These are phyloP conservation scores for Drosophila nigricruria DNA, from an alignment of 2,888 invertebrate species.

Conservation along the genomic window DNA sequence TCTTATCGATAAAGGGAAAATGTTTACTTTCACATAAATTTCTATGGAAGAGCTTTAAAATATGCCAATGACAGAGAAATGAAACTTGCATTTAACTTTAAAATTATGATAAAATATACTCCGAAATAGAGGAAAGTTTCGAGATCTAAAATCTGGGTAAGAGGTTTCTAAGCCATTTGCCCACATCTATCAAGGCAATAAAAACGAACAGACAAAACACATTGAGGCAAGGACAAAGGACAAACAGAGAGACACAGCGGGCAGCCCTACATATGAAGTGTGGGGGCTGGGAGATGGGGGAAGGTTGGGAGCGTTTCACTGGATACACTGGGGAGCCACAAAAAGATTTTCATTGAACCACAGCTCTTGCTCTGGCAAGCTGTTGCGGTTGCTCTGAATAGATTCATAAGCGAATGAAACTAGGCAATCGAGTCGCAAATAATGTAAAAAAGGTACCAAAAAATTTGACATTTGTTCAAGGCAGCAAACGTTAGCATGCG, in stretches of 20 bases:
- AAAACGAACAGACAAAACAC: constrained; percentile 2
- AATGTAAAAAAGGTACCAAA: constrained; percentile 15
- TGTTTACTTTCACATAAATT: background rate
- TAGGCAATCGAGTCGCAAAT: constrained; percentile 23
- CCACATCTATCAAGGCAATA: constrained; percentile 9
- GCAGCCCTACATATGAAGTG: background rate
- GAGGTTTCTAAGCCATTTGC: background rate
- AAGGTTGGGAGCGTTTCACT: background rate
- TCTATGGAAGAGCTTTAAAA: background rate
- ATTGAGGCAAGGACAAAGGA: background rate
- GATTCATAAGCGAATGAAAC: constrained; percentile 52
- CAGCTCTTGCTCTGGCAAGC: constrained; percentile 1
- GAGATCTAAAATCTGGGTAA: background rate
- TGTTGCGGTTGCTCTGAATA: constrained; percentile 45
- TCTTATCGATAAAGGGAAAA: background rate
- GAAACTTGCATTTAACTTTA: background rate
- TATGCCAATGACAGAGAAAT: background rate
- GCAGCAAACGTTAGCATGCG: background rate
- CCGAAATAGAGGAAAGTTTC: background rate
- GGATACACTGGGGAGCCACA: constrained; percentile 15
- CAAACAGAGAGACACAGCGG: constrained; percentile 1
- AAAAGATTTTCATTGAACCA: constrained; percentile 46
- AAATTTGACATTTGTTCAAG: constrained; percentile 34
- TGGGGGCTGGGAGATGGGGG: no score
- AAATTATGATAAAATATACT: constrained; percentile 7